Conservation (phyloP, 2,113 vertebrate species). For the Chaetodon trifascialis region DNA sequence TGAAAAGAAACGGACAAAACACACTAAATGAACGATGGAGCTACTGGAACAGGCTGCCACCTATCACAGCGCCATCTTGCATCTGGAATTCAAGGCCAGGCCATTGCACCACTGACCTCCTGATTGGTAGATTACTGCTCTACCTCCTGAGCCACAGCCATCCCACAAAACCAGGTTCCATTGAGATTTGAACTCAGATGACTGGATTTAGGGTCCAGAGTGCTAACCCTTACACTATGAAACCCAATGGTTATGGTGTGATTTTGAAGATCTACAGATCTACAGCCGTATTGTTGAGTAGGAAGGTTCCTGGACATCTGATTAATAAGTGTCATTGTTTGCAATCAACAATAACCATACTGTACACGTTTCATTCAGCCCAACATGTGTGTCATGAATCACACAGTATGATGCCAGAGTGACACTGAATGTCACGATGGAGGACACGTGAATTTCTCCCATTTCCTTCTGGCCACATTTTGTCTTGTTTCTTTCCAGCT, state of each 20-base stretch:
- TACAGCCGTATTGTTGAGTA: neutral
- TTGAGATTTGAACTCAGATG: too few relatives aligned
- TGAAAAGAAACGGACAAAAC: too few relatives aligned
- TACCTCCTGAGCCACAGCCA: too few relatives aligned
- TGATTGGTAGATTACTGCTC: too few relatives aligned
- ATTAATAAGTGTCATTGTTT: neutral
- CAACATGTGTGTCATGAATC: neutral
- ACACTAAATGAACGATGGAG: too few relatives aligned
- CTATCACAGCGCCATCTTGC: too few relatives aligned
- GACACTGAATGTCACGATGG: constrained; percentile 47
- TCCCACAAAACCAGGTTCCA: too few relatives aligned
- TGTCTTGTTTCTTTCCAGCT: constrained; percentile 7
- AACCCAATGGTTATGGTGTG: neutral
- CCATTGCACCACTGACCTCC: too few relatives aligned
- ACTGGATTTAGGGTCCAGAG: too few relatives aligned
- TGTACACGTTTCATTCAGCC: neutral
- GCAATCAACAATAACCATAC: neutral
- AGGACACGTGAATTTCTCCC: constrained; percentile 38
- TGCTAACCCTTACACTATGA: too few relatives aligned
- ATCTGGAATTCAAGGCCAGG: too few relatives aligned
- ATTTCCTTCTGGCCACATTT: constrained; percentile 28
- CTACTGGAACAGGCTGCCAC: too few relatives aligned
- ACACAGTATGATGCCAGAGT: constrained; percentile 2
- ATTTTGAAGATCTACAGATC: neutral
- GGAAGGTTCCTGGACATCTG: neutral